Conservation (phyloP, 1,140 invertebrate species). For the Stenopsyche tienmushanensis region DNA sequence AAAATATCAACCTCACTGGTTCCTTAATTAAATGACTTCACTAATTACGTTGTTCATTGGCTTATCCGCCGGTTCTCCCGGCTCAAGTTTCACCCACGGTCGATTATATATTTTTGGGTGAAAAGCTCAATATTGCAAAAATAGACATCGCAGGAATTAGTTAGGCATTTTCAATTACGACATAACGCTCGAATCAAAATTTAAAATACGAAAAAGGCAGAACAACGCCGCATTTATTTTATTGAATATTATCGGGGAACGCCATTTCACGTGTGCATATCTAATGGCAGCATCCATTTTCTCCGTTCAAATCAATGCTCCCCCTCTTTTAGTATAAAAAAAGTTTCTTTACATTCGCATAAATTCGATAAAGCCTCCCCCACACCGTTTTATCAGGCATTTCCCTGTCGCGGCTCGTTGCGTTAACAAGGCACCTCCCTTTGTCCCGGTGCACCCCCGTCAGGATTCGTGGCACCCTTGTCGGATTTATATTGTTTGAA, state of each 20-base stretch:
- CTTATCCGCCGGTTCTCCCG: constrained; percentile 5
- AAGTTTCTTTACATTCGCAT: constrained; percentile 30
- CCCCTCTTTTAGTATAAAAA: constrained; percentile 8
- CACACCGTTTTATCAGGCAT: constrained; percentile 20
- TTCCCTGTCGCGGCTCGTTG: constrained; percentile 26
- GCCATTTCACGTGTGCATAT: not conserved
- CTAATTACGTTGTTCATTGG: constrained; percentile 31
- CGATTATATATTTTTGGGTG: not conserved
- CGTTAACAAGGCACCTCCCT: constrained; percentile 23
- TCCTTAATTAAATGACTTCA: constrained; percentile 33
- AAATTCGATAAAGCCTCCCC: constrained; percentile 31
- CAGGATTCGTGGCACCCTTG: not conserved
- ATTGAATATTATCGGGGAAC: no score
- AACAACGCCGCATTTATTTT: no score
- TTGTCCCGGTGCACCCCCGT: constrained; percentile 1
- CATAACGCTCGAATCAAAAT: no score
- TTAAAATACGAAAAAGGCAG: no score
- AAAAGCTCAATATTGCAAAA: constrained; percentile 2
- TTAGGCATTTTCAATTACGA: not conserved
- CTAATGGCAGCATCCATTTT: constrained; percentile 6
- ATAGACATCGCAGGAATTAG: not conserved
- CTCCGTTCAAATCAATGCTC: constrained; percentile 2
- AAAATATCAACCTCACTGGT: constrained; percentile 26
- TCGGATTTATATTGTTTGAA: constrained; percentile 5
- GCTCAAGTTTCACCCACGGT: constrained; percentile 7